Evolutionary conservation across 2,113 vertebrate genomes (phyloP).

Genomic region (Lagopus muta): DNA sequence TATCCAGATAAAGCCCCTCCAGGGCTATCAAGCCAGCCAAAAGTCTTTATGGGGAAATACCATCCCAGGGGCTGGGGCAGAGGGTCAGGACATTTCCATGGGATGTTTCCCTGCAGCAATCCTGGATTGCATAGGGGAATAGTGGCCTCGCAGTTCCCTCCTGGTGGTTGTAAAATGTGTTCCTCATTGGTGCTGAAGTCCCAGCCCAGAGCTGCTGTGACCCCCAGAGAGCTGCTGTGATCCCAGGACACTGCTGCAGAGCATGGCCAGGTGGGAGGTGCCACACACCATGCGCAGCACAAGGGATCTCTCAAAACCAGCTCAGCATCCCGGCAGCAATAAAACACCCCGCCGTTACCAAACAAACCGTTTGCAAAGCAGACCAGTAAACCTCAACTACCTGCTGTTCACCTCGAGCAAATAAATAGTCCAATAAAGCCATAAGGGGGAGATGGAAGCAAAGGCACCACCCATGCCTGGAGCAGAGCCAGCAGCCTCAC

Average conservation of each 20-base stretch:
- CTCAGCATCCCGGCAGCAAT: background rate
- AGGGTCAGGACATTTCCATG: background rate
- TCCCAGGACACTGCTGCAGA: background rate
- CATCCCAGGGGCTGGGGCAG: background rate
- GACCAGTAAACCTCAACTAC: background rate
- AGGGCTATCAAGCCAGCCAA: background rate
- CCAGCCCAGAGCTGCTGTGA: background rate
- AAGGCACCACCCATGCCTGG: background rate
- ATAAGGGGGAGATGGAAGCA: background rate
- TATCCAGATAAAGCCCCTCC: background rate
- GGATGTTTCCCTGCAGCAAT: background rate
- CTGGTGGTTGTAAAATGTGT: background rate
- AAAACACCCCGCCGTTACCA: background rate
- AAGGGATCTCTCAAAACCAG: background rate
- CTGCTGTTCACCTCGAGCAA: background rate
- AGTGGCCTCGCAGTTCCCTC: background rate
- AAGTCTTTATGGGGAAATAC: background rate
- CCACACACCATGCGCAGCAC: background rate
- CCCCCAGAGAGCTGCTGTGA: no score
- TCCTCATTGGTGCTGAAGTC: background rate
- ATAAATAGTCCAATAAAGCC: background rate
- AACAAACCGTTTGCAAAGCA: background rate
- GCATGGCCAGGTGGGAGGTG: no score
- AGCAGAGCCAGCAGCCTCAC: background rate
- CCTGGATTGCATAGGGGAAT: fast-evolving